A percentile compares a stretch with the other conserved stretches of the same genome.
phyloP scores from a whole-genome alignment of 2,888 invertebrate genomes.

The Cephonodes hylas region DNA sequence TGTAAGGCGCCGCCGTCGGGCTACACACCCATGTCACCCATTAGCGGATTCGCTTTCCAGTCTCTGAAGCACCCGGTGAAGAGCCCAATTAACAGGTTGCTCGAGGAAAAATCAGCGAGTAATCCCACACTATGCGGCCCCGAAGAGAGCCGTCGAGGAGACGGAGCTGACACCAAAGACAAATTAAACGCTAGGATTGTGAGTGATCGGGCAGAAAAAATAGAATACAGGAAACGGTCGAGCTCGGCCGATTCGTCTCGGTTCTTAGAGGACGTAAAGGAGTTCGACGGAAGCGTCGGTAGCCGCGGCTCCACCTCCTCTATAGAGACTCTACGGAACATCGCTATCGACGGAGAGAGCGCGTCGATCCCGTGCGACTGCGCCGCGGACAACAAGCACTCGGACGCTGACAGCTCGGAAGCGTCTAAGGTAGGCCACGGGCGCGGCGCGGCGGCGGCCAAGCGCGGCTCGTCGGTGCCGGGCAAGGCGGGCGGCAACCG shows the following conservation, averaged over 20 bases:
- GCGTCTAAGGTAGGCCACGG: slow-evolving; percentile 44
- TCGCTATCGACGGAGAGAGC: slow-evolving; percentile 46
- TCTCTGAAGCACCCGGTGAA: slow-evolving; percentile 59
- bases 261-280: slow-evolving; percentile 83
- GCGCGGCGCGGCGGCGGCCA: slow-evolving; percentile 31
- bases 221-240: slow-evolving; percentile 80
- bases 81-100: slow-evolving; percentile 50
- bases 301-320: slow-evolving; percentile 70
- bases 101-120: slow-evolving; percentile 84
- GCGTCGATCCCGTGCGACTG: slow-evolving; percentile 63
- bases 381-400: slow-evolving; percentile 49
- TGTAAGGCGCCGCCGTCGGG: slow-evolving; percentile 63
- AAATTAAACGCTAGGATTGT: slow-evolving; percentile 19
- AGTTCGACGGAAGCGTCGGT: slow-evolving; percentile 70
- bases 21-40: slow-evolving; percentile 89
- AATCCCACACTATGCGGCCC: slow-evolving; percentile 83
- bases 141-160: slow-evolving; percentile 27
- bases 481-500: slow-evolving; percentile 86
- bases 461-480: slow-evolving; percentile 73
- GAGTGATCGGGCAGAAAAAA: slow-evolving; percentile 32
- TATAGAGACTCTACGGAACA: slow-evolving; percentile 72
- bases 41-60: slow-evolving; percentile 70
- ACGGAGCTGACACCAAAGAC: slow-evolving; percentile 16
- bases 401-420: slow-evolving; percentile 68
- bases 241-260: slow-evolving; percentile 88